Conservation (phyloP, 2,888 invertebrate species). For the Cryptocephalus primarius region DNA sequence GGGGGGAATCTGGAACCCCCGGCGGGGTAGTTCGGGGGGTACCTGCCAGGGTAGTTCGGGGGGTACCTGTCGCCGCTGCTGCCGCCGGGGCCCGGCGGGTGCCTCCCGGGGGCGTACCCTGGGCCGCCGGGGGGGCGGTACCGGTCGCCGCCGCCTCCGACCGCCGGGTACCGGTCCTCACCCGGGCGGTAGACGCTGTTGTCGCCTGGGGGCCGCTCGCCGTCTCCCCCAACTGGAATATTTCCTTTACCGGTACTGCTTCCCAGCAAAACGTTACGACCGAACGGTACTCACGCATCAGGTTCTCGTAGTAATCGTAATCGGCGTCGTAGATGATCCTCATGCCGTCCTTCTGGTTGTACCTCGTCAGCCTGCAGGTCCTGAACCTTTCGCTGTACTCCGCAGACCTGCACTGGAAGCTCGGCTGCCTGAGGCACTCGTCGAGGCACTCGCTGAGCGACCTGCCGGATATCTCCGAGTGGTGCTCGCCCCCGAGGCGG, state of each 20-base stretch:
- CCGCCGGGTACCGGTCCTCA: slow-evolving; percentile 11
- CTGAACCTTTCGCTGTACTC: slow-evolving; percentile 80
- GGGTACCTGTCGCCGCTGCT: slow-evolving; percentile 17
- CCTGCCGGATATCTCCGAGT: slow-evolving; percentile 79
- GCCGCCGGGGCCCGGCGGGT: slow-evolving; percentile 17
- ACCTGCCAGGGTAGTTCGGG: slow-evolving; percentile 27
- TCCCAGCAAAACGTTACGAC: no score
- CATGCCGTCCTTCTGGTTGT: slow-evolving; percentile 80
- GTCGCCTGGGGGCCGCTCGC: slow-evolving; percentile 18
- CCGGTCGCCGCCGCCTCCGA: slow-evolving; percentile 12
- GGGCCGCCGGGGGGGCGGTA: slow-evolving; percentile 3
- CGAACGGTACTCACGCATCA: slow-evolving; percentile 65
- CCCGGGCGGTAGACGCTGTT: slow-evolving; percentile 10
- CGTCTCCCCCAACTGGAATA: slow-evolving; percentile 26
- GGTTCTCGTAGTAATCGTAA: slow-evolving; percentile 87
- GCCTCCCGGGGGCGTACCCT: slow-evolving; percentile 14
- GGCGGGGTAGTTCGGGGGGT: slow-evolving; percentile 14
- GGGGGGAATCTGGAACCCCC: slow-evolving; percentile 23
- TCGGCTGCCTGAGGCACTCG: slow-evolving; percentile 79
- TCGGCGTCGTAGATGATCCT: slow-evolving; percentile 82
- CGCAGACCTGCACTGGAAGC: slow-evolving; percentile 81
- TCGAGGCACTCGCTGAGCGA: slow-evolving; percentile 84
- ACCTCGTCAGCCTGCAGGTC: slow-evolving; percentile 74
- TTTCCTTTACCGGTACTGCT: background rate
- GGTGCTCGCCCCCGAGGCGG: slow-evolving; percentile 76